Evolutionary conservation across 2,113 vertebrate species (phyloP), one percentile per base, ranked within the genome.

Genomic region (Alectura lathami): DNA sequence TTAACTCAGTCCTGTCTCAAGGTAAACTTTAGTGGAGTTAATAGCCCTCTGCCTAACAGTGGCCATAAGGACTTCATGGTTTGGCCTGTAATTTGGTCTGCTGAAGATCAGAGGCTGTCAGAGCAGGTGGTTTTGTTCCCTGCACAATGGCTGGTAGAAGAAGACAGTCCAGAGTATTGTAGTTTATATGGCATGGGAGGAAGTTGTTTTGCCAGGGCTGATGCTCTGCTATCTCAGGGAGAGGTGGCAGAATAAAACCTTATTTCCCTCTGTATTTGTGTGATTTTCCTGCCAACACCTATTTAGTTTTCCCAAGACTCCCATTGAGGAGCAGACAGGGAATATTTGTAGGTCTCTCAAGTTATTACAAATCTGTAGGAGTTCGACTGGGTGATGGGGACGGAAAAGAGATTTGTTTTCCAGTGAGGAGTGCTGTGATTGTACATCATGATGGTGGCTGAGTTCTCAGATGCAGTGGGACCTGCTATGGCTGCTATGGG

Each of bases 261-360:
- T 34, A 59, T 38, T 60, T 59, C 4, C 10, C 11, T 80, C 29
- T 3, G 1, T 38, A 36, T 72, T 32, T n/a, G 24, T 7, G 9
- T 40, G 10, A 38, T 59, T 73, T 80, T 68, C 8, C 40, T 23
- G 6, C 32, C 29, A 64, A 29, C 4, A 17, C 47, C 23, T 45
- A 11, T 17, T 79, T 76, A 32, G 20, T 59, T 83, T 94, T 86
- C 43, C 57, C 43, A 64, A 32, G 14, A n/a, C 40, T 4, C 50
- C 34, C 32, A 29, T 2, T 0, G 2, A 47, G n/a, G 5, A 75
- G 27, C 23, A 83, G 45, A n/a, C 16, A 22, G 23, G 0, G 0
- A 73, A n/a, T 51, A 36, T 5, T 2, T 36, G 48, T 34, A 50
- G 9, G 0, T 36, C 17, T 83, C 17, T 38, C 21, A 64, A 50